A percentile compares a stretch with the other conserved stretches of the same genome.
These are phyloP conservation scores for Caerostris darwini DNA, from an alignment of 1,140 invertebrate species.

Conservation along the genomic window DNA sequence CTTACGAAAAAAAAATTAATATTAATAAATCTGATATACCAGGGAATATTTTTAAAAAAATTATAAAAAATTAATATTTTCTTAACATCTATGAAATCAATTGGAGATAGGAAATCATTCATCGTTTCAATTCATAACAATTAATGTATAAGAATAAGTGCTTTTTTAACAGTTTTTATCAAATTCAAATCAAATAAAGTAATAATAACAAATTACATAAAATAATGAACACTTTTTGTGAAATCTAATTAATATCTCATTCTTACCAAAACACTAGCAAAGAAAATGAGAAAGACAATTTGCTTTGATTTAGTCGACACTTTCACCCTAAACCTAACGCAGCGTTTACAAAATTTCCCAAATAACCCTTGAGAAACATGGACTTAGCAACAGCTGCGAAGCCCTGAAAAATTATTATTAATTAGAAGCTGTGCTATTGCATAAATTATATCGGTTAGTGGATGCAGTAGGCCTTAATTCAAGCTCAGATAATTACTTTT, in stretches of 20 bases:
- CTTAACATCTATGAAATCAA: no score
- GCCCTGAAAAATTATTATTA: slow-evolving; percentile 43
- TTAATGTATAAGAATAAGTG: no score
- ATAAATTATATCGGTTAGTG: slow-evolving; percentile 24
- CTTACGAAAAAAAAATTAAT: no score
- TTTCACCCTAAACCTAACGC: background rate
- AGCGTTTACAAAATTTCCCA: background rate
- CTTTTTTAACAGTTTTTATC: no score
- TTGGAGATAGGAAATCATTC: no score
- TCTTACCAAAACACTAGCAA: background rate
- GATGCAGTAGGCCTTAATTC: slow-evolving; percentile 20
- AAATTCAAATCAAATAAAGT: no score
- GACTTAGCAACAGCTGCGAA: background rate
- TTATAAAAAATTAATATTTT: no score
- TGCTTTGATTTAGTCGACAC: background rate
- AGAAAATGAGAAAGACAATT: background rate
- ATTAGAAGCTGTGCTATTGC: slow-evolving; percentile 23
- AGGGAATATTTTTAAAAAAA: no score
- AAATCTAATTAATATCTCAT: background rate
- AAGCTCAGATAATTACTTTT: slow-evolving; percentile 33
- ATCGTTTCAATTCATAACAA: no score
- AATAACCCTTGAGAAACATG: slow-evolving; percentile 14
- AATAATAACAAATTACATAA: no score
- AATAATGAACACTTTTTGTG: no score
- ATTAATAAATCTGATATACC: no score